phyloP scores from a whole-genome alignment of 1,140 invertebrate species.

The Drosophila tristis region DNA sequence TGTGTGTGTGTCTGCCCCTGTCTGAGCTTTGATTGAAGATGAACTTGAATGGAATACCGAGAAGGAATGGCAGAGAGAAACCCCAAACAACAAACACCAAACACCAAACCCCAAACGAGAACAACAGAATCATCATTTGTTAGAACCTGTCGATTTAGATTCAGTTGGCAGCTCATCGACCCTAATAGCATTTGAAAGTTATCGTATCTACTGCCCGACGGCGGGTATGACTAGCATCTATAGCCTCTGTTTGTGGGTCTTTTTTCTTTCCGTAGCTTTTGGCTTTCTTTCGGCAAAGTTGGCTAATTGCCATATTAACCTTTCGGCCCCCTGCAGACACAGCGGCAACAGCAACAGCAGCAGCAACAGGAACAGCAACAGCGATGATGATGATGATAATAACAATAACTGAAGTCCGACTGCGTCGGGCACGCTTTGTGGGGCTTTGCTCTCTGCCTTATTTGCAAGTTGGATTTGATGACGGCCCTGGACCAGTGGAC shows the following conservation, averaged over 20 bases:
- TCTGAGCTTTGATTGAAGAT: conserved; percentile 34
- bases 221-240: neutral
- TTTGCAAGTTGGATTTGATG: conserved; percentile 70
- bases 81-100: too few species aligned
- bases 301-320: conserved; percentile 81
- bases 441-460: conserved; percentile 32
- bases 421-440: conserved; percentile 64
- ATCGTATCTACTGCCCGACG: conserved; percentile 23
- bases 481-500: conserved; percentile 35
- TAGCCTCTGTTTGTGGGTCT: conserved; percentile 5
- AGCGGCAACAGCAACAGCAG: neutral
- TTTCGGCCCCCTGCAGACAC: conserved; percentile 48
- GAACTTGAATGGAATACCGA: conserved; percentile 1
- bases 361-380: conserved; percentile 1
- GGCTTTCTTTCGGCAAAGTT: conserved; percentile 51
- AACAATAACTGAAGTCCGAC: conserved; percentile 50
- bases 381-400: conserved; percentile 29
- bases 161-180: conserved; percentile 60
- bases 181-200: conserved; percentile 78
- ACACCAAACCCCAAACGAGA: neutral
- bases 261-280: conserved; percentile 34
- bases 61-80: neutral
- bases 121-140: conserved; percentile 57
- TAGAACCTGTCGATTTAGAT: conserved; percentile 70
- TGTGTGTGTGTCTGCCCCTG: conserved; percentile 20